Evolutionary conservation across 2,113 vertebrate genomes (phyloP).

Genomic region (Euleptes europaea): DNA sequence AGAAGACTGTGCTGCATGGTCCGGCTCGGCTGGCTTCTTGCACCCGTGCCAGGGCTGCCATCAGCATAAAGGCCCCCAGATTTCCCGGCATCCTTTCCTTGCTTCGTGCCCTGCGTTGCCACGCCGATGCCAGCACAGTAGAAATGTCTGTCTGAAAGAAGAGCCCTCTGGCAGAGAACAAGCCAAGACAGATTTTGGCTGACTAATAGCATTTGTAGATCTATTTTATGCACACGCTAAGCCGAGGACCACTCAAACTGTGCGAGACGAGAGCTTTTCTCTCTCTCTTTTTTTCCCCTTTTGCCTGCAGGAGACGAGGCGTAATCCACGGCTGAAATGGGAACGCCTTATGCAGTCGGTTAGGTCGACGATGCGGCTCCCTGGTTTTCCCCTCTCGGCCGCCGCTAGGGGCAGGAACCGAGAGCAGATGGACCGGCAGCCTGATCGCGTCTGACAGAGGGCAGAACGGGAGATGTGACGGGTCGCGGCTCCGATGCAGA

Average conservation of each 20-base stretch:
- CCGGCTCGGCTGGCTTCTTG: no score
- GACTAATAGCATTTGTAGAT: not conserved
- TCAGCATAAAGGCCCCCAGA: not conserved
- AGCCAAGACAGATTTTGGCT: not conserved
- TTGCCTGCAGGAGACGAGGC: not conserved
- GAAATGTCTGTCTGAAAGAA: not conserved
- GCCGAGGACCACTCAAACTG: not conserved
- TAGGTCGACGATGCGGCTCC: not conserved
- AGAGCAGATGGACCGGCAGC: not conserved
- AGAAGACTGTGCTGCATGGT: no score
- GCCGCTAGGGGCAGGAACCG: not conserved
- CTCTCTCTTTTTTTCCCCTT: no score
- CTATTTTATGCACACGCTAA: not conserved
- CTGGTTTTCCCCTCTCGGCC: not conserved
- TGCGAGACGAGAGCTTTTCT: not conserved
- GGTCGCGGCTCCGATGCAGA: not conserved
- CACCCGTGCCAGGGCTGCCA: no score
- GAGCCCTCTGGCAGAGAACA: not conserved
- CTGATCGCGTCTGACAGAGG: not conserved
- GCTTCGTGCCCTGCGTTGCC: not conserved
- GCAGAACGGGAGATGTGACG: not conserved
- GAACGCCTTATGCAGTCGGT: not conserved
- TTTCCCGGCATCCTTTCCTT: not conserved
- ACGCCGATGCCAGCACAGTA: not conserved
- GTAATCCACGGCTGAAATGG: not conserved